Evolutionary conservation across 2,888 invertebrate genomes (phyloP).

Genomic region (Spilarctia lutea): DNA sequence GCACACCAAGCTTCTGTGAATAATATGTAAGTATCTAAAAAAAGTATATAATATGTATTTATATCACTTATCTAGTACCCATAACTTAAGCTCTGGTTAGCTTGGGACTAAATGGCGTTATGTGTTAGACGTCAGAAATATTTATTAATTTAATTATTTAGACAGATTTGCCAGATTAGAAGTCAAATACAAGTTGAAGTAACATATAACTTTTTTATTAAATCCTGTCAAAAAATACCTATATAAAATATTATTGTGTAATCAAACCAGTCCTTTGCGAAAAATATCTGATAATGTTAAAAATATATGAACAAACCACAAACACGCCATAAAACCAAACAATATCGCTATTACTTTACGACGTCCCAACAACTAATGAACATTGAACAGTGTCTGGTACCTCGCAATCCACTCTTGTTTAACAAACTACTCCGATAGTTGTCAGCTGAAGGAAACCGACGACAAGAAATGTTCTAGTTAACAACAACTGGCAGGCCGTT

Average conservation of each 20-base stretch:
- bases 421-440: constrained; percentile 65
- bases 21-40: too few species aligned
- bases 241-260: neutral
- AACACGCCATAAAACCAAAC: constrained; percentile 31
- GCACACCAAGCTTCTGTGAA: too few species aligned
- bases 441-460: constrained; percentile 64
- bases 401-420: constrained; percentile 54
- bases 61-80: too few species aligned
- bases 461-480: constrained; percentile 69
- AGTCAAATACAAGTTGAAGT: too few species aligned
- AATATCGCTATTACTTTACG: constrained; percentile 45
- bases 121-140: too few species aligned
- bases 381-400: constrained; percentile 54
- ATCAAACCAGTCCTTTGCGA: neutral
- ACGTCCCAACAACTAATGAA: constrained; percentile 60
- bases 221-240: neutral
- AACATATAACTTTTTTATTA: neutral
- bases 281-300: constrained; percentile 5
- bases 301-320: constrained; percentile 24
- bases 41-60: too few species aligned
- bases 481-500: constrained; percentile 59
- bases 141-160: too few species aligned
- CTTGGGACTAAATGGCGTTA: too few species aligned
- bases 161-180: too few species aligned
- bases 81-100: too few species aligned